Evolutionary conservation across 2,888 invertebrate genomes (phyloP).

Genomic region (Rotaria macrura): DNA sequence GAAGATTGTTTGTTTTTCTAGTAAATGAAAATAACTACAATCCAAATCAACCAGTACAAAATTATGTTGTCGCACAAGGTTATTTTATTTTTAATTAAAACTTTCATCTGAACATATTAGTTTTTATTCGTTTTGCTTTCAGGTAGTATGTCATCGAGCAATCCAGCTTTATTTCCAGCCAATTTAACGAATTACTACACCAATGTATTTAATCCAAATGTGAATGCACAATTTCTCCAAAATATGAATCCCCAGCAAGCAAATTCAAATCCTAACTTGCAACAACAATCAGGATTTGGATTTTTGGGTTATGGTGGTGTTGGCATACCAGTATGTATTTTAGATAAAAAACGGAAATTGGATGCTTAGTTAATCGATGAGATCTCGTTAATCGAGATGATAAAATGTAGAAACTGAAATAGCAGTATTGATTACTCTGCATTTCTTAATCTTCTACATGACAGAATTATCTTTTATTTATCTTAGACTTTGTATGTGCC

Average conservation of each 20-base stretch:
- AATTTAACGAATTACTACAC: constrained; percentile 14
- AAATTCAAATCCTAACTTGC: background rate
- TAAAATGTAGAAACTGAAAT: no score
- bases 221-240: background rate
- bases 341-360: no score
- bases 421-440: no score
- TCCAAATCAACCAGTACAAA: background rate
- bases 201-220: constrained; percentile 12
- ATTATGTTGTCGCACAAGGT: constrained; percentile 18
- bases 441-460: no score
- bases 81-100: background rate
- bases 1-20: background rate
- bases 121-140: background rate
- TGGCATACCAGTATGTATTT: background rate
- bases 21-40: background rate
- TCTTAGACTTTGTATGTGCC: no score
- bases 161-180: constrained; percentile 7
- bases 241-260: background rate
- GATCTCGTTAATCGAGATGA: no score
- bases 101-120: no score
- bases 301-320: background rate
- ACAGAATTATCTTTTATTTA: no score
- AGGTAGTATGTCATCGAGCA: background rate
- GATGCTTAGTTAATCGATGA: no score
- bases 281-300: background rate